Conservation (phyloP, 2,797 vertebrate species). For the Glossophaga mutica region DNA sequence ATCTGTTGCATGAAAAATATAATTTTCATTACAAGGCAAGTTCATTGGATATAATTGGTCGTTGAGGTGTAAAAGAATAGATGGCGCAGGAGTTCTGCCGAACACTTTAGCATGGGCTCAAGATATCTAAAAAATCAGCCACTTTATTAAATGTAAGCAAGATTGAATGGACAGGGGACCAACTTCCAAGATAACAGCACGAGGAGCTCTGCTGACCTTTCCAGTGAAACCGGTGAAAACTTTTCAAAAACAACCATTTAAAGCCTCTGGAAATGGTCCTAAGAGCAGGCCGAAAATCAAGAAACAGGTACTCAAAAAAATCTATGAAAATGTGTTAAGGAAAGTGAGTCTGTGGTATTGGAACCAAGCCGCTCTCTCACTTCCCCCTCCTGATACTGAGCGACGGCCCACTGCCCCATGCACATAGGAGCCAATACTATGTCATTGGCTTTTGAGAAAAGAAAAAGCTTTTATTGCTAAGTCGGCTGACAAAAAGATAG, state of each 20-base stretch:
- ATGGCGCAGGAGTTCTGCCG: background rate
- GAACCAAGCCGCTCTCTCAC: no score
- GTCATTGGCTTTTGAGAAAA: background rate
- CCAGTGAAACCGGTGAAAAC: background rate
- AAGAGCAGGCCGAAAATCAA: background rate
- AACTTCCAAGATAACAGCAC: background rate
- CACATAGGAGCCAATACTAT: background rate
- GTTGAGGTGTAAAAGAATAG: background rate
- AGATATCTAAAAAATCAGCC: background rate
- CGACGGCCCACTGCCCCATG: background rate
- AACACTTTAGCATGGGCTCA: background rate
- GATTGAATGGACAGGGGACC: background rate
- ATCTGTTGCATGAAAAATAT: background rate
- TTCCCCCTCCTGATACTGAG: background rate
- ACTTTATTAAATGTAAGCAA: background rate
- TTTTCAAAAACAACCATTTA: background rate
- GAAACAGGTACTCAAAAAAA: background rate
- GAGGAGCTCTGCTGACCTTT: background rate
- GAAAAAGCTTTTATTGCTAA: background rate
- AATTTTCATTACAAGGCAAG: background rate
- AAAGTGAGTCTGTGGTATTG: background rate
- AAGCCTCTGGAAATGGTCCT: no score
- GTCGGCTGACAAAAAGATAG: background rate
- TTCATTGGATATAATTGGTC: background rate
- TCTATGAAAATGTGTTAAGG: background rate